These are phyloP conservation scores for Lochmaea capreae DNA, from an alignment of 2,888 invertebrate genomes.

Conservation along the genomic window DNA sequence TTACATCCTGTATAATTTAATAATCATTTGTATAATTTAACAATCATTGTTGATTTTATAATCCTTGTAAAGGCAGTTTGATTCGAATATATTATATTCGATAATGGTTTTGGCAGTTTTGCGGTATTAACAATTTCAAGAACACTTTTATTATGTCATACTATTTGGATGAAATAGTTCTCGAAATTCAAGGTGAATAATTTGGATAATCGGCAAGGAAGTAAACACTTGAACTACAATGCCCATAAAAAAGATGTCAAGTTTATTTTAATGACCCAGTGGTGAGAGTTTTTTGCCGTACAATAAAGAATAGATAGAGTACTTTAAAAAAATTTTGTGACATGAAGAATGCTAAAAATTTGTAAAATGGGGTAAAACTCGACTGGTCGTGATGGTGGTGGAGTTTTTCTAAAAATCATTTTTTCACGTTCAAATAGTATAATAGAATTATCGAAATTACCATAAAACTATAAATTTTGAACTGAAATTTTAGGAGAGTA, in stretches of 20 bases:
- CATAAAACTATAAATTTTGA: no score
- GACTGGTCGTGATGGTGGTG: no score
- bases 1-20: constrained; percentile 4
- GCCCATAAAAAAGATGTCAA: constrained; percentile 1
- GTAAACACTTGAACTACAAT: constrained; percentile 21
- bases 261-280: background rate
- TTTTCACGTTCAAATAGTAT: no score
- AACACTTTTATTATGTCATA: constrained; percentile 47
- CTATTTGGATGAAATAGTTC: constrained; percentile 35
- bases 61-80: background rate
- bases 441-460: no score
- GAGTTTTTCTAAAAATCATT: no score
- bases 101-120: background rate
- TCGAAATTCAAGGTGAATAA: constrained; percentile 34
- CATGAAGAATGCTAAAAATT: no score
- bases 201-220: constrained; percentile 26
- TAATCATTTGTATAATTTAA: background rate
- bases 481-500: no score
- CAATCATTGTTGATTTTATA: background rate
- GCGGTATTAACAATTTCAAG: constrained; percentile 13
- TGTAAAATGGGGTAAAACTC: no score
- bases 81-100: constrained; percentile 1
- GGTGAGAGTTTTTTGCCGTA: background rate
- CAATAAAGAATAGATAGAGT: no score
- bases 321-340: no score